Evolutionary conservation across 2,888 invertebrate species (phyloP), one percentile per base, ranked within the genome.

Genomic region (Neoscelio sp.): DNA sequence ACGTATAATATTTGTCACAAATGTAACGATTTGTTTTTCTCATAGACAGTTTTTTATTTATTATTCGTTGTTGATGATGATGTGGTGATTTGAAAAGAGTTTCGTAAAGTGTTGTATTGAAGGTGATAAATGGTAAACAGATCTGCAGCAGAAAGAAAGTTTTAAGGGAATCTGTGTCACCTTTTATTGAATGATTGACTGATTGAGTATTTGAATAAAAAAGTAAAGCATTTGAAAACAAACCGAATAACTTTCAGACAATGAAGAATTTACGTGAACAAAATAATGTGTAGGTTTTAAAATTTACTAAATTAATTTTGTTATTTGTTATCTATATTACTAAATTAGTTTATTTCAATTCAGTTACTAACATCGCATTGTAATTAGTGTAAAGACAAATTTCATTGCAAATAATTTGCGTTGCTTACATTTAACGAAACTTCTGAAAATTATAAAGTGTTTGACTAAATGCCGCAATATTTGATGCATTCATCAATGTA

Each of bases 101-200:
- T 52, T 48, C 20, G n/a, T 30, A 62, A 73, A 73, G 46, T 12
- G 38, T 26, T 73, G 30, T 18, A 38, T 33, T 64, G 73, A 73
- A 65, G 56, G 56, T 64, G 64, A 73, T 73, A 50, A 73, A 73
- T 73, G 73, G 56, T 65, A 73, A 73, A 73, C 20, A 73, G 65
- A 73, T 64, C 48, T 73, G 23, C 58, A 26, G 26, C 26, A 26
- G 42, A 58, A 65, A 56, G 26, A 73, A 56, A 73, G 62, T 65
- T 73, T 64, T 56, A 73, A 62, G 30, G 62, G 52, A 64, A 56
- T 73, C 40, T 73, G 42, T 42, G 56, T 64, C 64, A 48, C 10
- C 56, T 73, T 56, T 64, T 64, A 73, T 73, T 73, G 73, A 73
- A 64, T 73, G 64, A 73, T 73, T 56, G 64, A 71, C 70, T 42